Evolutionary conservation across 2,113 vertebrate species (phyloP).

Genomic region (Neotragus pygmaeus): DNA sequence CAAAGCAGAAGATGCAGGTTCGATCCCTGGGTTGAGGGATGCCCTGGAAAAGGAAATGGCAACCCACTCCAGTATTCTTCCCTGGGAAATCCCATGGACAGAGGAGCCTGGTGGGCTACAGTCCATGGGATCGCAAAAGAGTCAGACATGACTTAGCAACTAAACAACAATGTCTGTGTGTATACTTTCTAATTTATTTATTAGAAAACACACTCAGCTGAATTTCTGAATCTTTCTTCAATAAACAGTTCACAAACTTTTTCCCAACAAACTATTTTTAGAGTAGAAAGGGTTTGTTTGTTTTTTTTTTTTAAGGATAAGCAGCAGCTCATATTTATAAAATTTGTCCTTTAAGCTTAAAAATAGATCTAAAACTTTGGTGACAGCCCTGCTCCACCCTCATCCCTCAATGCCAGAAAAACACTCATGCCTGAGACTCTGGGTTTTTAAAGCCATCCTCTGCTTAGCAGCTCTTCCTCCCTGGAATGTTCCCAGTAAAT

Average conservation of each 20-base stretch:
- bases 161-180: background rate
- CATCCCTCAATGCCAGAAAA: background rate
- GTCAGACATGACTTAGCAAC: background rate
- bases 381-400: background rate
- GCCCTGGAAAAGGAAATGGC: background rate
- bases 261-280: slow-evolving; percentile 67
- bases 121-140: background rate
- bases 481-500: slow-evolving; percentile 34
- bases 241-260: slow-evolving; percentile 68
- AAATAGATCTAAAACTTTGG: slow-evolving; percentile 59
- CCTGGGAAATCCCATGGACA: background rate
- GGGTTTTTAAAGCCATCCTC: slow-evolving; percentile 6
- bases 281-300: background rate
- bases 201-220: slow-evolving; percentile 42
- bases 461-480: slow-evolving; percentile 24
- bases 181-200: background rate
- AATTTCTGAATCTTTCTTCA: slow-evolving; percentile 55
- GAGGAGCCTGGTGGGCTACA: background rate
- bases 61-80: background rate
- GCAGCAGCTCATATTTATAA: slow-evolving; percentile 60
- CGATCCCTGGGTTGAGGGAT: background rate
- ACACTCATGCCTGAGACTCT: slow-evolving; percentile 1
- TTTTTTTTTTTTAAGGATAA: background rate
- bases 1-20: background rate
- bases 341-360: slow-evolving; percentile 49